A percentile compares a stretch with the other conserved stretches of the same genome.
These are phyloP conservation scores for Abscondita cerata DNA, from an alignment of 2,888 invertebrate genomes.

Conservation along the genomic window DNA sequence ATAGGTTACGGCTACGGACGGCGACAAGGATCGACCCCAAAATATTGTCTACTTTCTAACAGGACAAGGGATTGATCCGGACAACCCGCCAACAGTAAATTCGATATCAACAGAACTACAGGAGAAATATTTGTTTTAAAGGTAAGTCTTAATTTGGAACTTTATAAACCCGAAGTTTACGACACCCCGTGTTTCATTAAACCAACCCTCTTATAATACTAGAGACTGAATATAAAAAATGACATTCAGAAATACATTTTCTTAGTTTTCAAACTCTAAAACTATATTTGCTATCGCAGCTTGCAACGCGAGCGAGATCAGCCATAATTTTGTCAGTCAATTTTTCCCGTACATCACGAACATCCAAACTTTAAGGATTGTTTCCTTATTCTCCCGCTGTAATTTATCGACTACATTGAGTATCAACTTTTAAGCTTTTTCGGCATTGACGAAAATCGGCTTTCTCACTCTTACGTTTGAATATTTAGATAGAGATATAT, in stretches of 20 bases:
- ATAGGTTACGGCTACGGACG: conserved; percentile 95
- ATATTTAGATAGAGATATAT: conserved; percentile 18
- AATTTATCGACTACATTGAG: conserved; percentile 20
- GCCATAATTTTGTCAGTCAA: conserved; percentile 15
- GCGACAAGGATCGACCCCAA: conserved; percentile 93
- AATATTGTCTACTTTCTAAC: conserved; percentile 96
- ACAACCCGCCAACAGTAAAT: conserved; percentile 95
- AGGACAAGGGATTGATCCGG: conserved; percentile 94
- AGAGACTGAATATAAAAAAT: no score
- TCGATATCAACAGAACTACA: conserved; percentile 93
- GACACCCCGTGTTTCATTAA: no score
- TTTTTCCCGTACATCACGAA: conserved; percentile 14
- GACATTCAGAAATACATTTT: no score
- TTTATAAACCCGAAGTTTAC: no score
- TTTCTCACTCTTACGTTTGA: conserved; percentile 15
- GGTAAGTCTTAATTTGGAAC: conserved; percentile 64
- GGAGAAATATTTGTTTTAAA: conserved; percentile 95
- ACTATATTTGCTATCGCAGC: no score
- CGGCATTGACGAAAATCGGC: conserved; percentile 9
- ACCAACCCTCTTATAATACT: no score
- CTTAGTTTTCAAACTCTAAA: no score
- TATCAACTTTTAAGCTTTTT: conserved; percentile 9
- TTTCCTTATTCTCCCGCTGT: conserved; percentile 17
- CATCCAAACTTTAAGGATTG: conserved; percentile 19
- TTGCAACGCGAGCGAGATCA: conserved; percentile 6